Percentiles rank a stretch among this genome's conserved stretches.
Conservation (phyloP, 2,888 invertebrate species). For the Drosophila flavopinicola region DNA sequence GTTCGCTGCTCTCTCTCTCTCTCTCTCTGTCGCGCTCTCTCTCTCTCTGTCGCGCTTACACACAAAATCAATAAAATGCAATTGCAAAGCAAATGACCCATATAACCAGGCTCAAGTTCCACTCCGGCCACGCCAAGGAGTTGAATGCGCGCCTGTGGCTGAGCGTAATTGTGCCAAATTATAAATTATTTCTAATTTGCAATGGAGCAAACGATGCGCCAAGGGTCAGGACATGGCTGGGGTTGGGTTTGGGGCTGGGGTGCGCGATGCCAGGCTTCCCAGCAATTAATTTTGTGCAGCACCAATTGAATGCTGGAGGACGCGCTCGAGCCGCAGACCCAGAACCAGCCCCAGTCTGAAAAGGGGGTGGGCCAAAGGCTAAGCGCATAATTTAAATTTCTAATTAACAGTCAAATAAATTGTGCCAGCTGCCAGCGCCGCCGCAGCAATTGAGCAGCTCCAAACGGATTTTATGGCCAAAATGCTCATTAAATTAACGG, state of each 20-base stretch:
- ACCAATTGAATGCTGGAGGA: slow-evolving; percentile 61
- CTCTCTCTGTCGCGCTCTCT: too few relatives aligned
- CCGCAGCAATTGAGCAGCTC: slow-evolving; percentile 61
- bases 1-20: slow-evolving; percentile 12
- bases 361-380: slow-evolving; percentile 66
- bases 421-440: slow-evolving; percentile 57
- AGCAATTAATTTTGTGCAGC: slow-evolving; percentile 74
- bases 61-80: slow-evolving; percentile 70
- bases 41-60: too few relatives aligned
- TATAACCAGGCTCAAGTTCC: slow-evolving; percentile 37
- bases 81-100: slow-evolving; percentile 70
- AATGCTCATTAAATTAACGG: slow-evolving; percentile 71
- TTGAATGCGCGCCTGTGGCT: slow-evolving; percentile 53
- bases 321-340: slow-evolving; percentile 10
- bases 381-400: slow-evolving; percentile 75
- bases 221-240: slow-evolving; percentile 32
- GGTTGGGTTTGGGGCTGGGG: background rate
- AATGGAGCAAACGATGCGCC: slow-evolving; percentile 58
- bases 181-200: slow-evolving; percentile 75
- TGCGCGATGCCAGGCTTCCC: slow-evolving; percentile 2
- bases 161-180: slow-evolving; percentile 75
- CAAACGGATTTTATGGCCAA: slow-evolving; percentile 71
- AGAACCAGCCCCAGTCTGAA: slow-evolving; percentile 3
- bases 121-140: slow-evolving; percentile 11
- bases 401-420: slow-evolving; percentile 79